Evolutionary conservation across 1,140 invertebrate genomes (phyloP).

Genomic region (Zaprionus ornatus): DNA sequence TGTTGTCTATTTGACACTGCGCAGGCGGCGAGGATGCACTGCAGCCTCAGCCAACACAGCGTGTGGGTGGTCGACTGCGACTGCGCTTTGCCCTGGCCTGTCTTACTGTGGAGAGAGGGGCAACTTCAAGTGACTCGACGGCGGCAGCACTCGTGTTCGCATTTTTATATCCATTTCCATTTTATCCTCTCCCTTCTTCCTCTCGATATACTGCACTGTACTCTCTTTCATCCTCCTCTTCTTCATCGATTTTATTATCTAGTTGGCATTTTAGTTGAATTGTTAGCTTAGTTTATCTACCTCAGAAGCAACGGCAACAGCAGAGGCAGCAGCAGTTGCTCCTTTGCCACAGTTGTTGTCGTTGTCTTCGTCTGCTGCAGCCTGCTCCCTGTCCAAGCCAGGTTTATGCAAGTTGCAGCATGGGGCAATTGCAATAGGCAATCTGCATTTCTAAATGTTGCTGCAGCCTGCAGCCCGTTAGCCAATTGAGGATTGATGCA

Average conservation of each 20-base stretch:
- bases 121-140: conserved; percentile 13
- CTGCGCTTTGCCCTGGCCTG: conserved; percentile 36
- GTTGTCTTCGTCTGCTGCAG: neutral
- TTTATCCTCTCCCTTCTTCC: conserved; percentile 38
- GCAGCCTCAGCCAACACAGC: conserved; percentile 12
- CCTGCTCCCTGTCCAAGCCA: neutral
- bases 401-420: conserved; percentile 55
- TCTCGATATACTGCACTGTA: conserved; percentile 10
- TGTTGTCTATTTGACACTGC: conserved; percentile 78
- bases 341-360: neutral
- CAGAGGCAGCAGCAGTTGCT: neutral
- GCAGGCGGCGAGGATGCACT: conserved; percentile 78
- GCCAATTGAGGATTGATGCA: conserved; percentile 41
- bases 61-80: conserved; percentile 50
- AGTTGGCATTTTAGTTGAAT: conserved; percentile 81
- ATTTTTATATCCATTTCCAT: conserved; percentile 70
- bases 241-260: conserved; percentile 77
- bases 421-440: conserved; percentile 27
- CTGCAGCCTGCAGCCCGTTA: conserved; percentile 23
- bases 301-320: neutral
- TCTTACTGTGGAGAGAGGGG: conserved; percentile 23
- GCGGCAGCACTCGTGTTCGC: conserved; percentile 55
- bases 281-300: conserved; percentile 72
- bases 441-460: conserved; percentile 63
- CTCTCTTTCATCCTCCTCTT: conserved; percentile 14